phyloP scores from a whole-genome alignment of 2,113 vertebrate species.

The Pelusios castaneus region DNA sequence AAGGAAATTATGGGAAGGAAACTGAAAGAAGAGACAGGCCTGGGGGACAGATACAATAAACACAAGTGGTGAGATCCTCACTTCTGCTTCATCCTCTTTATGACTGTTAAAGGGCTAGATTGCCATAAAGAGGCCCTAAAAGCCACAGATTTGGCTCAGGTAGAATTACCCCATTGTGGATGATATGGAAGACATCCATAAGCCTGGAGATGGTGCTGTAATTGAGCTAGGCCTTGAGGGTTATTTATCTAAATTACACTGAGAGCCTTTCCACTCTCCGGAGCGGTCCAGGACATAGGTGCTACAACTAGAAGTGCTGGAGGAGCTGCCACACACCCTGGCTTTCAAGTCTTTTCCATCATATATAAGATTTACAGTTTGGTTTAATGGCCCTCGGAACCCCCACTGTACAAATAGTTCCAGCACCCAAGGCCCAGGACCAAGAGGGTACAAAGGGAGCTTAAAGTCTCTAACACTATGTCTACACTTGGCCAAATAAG shows the following conservation, averaged over 20 bases:
- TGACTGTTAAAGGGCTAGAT: neutral
- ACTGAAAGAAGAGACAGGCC: neutral
- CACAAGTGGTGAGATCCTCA: neutral
- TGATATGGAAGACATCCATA: neutral
- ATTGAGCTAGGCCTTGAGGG: neutral
- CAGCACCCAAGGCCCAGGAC: neutral
- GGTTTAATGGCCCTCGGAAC: too few relatives aligned
- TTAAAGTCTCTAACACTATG: constrained; percentile 23
- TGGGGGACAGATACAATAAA: neutral
- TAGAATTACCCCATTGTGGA: neutral
- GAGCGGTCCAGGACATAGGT: neutral
- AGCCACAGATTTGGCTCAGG: neutral
- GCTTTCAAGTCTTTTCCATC: too few relatives aligned
- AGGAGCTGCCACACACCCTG: too few relatives aligned
- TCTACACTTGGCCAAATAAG: too few relatives aligned
- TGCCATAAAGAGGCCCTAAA: neutral
- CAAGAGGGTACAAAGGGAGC: neutral
- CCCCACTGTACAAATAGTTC: too few relatives aligned
- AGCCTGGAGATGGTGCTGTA: neutral
- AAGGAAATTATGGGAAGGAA: too few relatives aligned
- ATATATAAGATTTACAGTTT: too few relatives aligned
- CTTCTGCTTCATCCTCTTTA: neutral
- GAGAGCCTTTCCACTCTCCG: neutral
- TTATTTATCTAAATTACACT: constrained; percentile 13
- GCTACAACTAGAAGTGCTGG: too few relatives aligned